Evolutionary conservation across 2,113 vertebrate species (phyloP).

Genomic region (Megaptera novaeangliae): DNA sequence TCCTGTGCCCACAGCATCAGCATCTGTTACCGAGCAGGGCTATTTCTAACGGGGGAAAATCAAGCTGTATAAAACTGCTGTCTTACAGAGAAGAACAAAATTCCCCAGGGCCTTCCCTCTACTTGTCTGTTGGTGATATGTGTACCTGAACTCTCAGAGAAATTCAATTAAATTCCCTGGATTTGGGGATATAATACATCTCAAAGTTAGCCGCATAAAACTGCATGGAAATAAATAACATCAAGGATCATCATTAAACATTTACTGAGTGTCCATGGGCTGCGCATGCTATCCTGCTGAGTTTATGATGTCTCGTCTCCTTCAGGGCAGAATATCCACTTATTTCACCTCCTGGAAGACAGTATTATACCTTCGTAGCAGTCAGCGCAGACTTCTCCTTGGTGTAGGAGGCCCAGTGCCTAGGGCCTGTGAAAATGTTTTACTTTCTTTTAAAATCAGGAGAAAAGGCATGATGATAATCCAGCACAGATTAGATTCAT

Average conservation of each 20-base stretch:
- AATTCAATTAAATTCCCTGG: background rate
- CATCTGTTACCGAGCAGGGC: background rate
- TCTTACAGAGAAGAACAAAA: background rate
- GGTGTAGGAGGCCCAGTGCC: background rate
- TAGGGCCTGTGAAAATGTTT: background rate
- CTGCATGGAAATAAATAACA: background rate
- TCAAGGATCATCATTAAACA: background rate
- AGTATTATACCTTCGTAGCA: background rate
- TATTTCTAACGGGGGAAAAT: background rate
- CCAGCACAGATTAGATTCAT: background rate
- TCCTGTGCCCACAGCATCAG: background rate
- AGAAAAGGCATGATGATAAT: background rate
- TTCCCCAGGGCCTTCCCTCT: background rate
- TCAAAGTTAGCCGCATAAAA: background rate
- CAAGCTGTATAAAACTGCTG: background rate
- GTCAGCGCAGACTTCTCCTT: background rate
- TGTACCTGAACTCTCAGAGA: background rate
- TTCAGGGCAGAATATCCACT: background rate
- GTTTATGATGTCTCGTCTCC: background rate
- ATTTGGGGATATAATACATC: background rate
- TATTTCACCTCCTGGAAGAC: background rate
- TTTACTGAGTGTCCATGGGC: background rate
- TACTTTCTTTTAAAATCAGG: background rate
- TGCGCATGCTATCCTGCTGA: rapidly evolving
- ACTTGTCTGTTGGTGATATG: background rate